Evolutionary conservation across 1,140 invertebrate genomes (phyloP).

Genomic region (Bombus impatiens): DNA sequence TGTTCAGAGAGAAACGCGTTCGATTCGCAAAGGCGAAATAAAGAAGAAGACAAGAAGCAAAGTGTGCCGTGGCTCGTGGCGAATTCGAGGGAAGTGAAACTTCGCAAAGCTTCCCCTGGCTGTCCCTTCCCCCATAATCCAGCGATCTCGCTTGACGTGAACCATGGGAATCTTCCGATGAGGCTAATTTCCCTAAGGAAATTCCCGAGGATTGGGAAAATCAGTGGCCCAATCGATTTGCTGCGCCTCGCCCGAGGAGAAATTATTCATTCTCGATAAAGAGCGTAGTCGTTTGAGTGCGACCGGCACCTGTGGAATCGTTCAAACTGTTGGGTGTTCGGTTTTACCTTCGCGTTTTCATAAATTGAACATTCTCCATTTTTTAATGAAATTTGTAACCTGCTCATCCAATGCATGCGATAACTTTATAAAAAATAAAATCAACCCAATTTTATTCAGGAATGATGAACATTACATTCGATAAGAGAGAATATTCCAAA

Average conservation of each 20-base stretch:
- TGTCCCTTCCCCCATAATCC: slow-evolving; percentile 54
- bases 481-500: neutral
- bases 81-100: slow-evolving; percentile 61
- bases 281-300: slow-evolving; percentile 60
- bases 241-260: slow-evolving; percentile 56
- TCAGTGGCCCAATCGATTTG: slow-evolving; percentile 70
- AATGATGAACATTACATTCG: neutral
- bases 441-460: neutral
- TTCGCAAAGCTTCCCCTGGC: slow-evolving; percentile 46
- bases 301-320: slow-evolving; percentile 66
- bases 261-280: slow-evolving; percentile 72
- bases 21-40: neutral
- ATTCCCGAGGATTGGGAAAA: slow-evolving; percentile 70
- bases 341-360: neutral
- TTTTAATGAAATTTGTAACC: neutral
- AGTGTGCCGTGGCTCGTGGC: neutral
- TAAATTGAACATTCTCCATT: neutral
- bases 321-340: neutral
- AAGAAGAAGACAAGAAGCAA: neutral
- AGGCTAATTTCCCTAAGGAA: slow-evolving; percentile 72
- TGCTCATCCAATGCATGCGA: too few species aligned
- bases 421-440: neutral
- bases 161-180: slow-evolving; percentile 71
- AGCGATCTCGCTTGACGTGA: slow-evolving; percentile 65
- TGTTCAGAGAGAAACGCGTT: neutral